Evolutionary conservation across 2,113 vertebrate species (phyloP).

Genomic region (Chaetops frenatus): DNA sequence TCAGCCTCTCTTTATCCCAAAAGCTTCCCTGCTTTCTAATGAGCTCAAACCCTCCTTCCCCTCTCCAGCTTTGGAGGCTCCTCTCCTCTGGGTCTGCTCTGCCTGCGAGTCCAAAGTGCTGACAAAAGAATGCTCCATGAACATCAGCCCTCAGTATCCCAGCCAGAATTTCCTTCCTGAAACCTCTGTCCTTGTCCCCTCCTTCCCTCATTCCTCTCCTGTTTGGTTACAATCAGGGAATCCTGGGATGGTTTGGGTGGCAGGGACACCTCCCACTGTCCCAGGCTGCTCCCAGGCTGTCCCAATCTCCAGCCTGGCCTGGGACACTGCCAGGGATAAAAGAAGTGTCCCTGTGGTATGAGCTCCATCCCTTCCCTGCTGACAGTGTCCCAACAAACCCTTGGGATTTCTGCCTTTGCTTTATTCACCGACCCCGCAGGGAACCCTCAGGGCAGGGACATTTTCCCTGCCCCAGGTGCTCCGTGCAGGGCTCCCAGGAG

Average conservation of each 20-base stretch:
- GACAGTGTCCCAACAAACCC: neutral
- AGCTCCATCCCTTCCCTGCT: neutral
- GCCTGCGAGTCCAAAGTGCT: neutral
- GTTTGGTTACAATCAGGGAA: neutral
- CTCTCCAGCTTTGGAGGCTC: neutral
- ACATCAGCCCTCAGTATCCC: neutral
- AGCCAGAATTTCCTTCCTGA: neutral
- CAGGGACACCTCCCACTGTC: neutral
- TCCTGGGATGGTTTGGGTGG: neutral
- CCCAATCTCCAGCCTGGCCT: neutral
- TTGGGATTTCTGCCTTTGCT: neutral
- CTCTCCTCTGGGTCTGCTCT: neutral
- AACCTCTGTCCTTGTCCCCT: neutral
- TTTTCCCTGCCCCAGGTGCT: fast-evolving
- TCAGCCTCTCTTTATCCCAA: neutral
- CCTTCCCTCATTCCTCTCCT: neutral
- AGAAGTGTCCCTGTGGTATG: fast-evolving
- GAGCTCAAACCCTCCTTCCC: neutral
- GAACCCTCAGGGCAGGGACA: neutral
- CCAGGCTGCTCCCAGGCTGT: neutral
- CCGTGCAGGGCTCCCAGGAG: neutral
- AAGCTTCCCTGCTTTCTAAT: neutral
- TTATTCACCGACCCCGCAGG: fast-evolving
- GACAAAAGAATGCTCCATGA: neutral
- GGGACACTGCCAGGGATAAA: neutral